A percentile compares a stretch with the other conserved stretches of the same genome.
Conservation (phyloP, 2,888 invertebrate genomes). For the Labia minor region DNA sequence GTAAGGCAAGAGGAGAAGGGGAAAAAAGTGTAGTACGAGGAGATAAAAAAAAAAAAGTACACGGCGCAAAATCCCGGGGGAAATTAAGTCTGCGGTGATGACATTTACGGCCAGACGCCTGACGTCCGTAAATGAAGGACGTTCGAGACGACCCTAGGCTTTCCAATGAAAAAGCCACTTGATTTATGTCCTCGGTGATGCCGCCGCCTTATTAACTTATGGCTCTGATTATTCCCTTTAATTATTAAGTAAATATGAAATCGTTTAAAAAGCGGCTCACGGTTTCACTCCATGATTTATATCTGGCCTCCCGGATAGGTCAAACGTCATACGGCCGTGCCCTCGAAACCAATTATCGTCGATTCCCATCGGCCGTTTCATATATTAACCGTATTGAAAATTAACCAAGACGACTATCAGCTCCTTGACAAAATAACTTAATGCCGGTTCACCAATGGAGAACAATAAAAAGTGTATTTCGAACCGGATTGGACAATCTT, state of each 20-base stretch:
- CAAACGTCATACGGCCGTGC: not conserved
- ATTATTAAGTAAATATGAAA: conserved; percentile 5
- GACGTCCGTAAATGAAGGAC: conserved; percentile 3
- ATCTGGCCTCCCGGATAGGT: not conserved
- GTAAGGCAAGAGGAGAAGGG: not conserved
- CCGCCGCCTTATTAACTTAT: conserved; percentile 13
- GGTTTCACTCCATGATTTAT: not conserved
- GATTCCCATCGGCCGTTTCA: not conserved
- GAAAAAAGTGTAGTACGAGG: not conserved
- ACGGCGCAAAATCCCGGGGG: conserved; percentile 5
- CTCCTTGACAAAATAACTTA: not conserved
- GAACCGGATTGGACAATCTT: no score
- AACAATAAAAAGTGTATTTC: no score
- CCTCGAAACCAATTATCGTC: conserved; percentile 13
- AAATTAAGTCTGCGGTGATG: conserved; percentile 13
- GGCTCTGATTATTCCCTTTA: conserved; percentile 8
- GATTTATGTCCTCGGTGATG: not conserved
- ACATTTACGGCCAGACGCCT: conserved; percentile 1
- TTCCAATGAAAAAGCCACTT: not conserved
- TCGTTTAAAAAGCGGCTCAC: not conserved
- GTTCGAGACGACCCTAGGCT: not conserved
- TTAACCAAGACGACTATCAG: conserved; percentile 3
- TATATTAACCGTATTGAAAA: not conserved
- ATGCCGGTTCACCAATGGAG: not conserved
- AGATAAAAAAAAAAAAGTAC: not conserved